Evolutionary conservation across 2,888 invertebrate species (phyloP), one percentile per base, ranked within the genome.

Genomic region (Cephus pulcher): DNA sequence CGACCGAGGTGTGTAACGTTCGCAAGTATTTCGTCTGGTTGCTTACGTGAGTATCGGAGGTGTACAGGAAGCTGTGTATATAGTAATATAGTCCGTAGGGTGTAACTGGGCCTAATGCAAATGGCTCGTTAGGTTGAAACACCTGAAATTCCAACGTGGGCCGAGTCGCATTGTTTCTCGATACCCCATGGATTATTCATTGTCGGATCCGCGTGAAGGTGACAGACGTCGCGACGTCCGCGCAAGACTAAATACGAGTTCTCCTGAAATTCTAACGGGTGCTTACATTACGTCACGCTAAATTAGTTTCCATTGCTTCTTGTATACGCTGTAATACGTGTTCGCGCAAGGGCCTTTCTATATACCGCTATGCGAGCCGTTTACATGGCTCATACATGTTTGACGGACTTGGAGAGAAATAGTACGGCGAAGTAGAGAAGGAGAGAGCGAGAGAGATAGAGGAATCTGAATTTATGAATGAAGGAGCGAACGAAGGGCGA

Each of bases 101-200:
- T 56, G 23, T 56, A 23, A 56, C 40, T 56, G 40, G 40, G 40
- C 40, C 40, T 82, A 84, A 89, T 89, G 88, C 88, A 87, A 89
- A 89, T 87, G 81, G 83, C 86, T 87, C 86, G 85, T 86, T 87
- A 86, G 84, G 83, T 73, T 82, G 83, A 85, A 87, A 87, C 88
- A 86, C 86, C 84, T 86, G 87, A 86, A 88, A 88, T 86, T 86
- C 84, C 81, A 81, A 84, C 78, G 80, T 85, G 85, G 85, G 84
- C 80, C 80, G 80, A 56, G 40, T 56, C 81, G 81, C 83, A 87
- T 86, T 88, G 87, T 87, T 81, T 82, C 78, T n/a, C 76, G 74
- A 70, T 78, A 74, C 77, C 79, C 75, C 75, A 89, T 88, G 87
- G 89, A 89, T 89, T 89, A 90, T 90, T 88, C 88, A 89, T 89